Conservation (phyloP, 2,113 vertebrate species). For the Tympanuchus pallidicinctus region DNA sequence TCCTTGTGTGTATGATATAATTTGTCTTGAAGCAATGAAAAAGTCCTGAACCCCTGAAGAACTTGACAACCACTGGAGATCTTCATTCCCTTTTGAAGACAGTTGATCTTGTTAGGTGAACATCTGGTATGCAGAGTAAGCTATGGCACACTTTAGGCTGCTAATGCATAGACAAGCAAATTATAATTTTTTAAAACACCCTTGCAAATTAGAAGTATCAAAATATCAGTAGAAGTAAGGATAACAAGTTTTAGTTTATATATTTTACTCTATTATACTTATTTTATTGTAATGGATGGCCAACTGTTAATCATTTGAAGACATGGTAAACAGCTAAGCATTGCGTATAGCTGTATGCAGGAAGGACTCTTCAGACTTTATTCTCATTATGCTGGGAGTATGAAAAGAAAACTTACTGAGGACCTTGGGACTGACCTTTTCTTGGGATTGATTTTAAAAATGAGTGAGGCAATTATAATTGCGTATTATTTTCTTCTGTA, state of each 20-base stretch:
- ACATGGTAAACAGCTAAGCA: neutral
- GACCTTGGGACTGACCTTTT: constrained; percentile 1
- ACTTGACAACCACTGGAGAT: rapidly evolving
- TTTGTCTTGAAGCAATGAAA: neutral
- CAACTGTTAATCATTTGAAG: neutral
- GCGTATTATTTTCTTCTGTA: constrained; percentile 27
- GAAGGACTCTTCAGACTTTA: neutral
- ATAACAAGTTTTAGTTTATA: neutral
- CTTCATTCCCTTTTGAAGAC: neutral
- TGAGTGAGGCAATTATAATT: constrained; percentile 14
- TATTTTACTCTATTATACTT: neutral
- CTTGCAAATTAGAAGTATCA: neutral
- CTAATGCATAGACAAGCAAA: neutral
- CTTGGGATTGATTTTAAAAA: constrained; percentile 26
- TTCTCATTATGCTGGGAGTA: neutral
- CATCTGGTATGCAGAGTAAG: neutral
- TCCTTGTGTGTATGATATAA: neutral
- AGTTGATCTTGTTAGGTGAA: neutral
- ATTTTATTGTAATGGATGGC: neutral
- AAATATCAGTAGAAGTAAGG: neutral
- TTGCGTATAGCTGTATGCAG: neutral
- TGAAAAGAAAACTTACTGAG: neutral
- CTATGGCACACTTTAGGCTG: neutral
- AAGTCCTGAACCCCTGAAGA: neutral
- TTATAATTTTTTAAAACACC: neutral